A percentile compares a stretch with the other conserved stretches of the same genome.
These are phyloP conservation scores for Benthosema pterotum DNA, from an alignment of 2,797 vertebrate species.

Conservation along the genomic window DNA sequence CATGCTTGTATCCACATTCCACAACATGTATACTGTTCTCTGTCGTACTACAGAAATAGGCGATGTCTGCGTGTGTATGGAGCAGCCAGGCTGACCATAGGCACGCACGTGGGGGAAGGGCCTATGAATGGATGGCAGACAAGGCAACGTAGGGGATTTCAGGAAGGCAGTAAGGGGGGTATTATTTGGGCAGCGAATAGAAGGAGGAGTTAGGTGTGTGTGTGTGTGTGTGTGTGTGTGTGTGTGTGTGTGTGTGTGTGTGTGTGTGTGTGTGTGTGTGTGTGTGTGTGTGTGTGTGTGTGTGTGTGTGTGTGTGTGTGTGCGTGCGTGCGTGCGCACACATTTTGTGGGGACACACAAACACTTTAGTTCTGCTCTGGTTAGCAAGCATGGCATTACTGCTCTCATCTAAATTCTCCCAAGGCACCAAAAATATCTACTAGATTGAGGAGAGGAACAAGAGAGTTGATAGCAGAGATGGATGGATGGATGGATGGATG, in stretches of 20 bases:
- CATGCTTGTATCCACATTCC: no score
- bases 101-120: no score
- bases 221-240: slow-evolving; percentile 4
- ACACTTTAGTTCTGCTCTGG: slow-evolving; percentile 71
- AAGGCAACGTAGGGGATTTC: no score
- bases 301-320: neutral
- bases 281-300: neutral
- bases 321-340: neutral
- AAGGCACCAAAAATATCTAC: slow-evolving; percentile 31
- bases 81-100: no score
- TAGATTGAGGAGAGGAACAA: slow-evolving; percentile 1
- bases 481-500: neutral
- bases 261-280: neutral
- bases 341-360: slow-evolving; percentile 31
- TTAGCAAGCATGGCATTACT: slow-evolving; percentile 53
- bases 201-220: neutral
- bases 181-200: no score
- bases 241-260: slow-evolving; percentile 6
- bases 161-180: no score
- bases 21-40: no score
- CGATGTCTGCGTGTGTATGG: no score
- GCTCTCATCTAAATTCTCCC: slow-evolving; percentile 9
- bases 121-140: no score
- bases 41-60: no score
- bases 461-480: neutral